Percentiles rank a stretch among this genome's conserved stretches.
Conservation (phyloP, 2,113 vertebrate species). For the Charadrius vociferus region DNA sequence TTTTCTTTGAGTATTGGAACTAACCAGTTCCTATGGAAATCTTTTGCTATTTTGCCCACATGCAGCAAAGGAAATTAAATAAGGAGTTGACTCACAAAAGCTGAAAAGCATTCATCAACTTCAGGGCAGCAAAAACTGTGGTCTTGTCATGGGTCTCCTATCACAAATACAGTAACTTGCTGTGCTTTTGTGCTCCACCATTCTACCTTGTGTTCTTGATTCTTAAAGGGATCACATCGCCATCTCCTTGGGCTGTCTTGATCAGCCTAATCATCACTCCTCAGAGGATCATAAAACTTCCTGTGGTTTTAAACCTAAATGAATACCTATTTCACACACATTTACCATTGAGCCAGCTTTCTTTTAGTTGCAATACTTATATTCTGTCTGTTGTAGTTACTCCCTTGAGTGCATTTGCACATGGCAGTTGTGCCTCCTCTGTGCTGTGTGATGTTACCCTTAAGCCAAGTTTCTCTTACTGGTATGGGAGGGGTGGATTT, state of each 20-base stretch:
- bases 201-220: not conserved
- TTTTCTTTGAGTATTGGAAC: conserved; percentile 21
- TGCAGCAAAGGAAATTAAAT: conserved; percentile 66
- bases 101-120: conserved; percentile 66
- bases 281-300: not conserved
- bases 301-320: not conserved
- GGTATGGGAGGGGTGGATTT: not conserved
- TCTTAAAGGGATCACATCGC: not conserved
- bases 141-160: conserved; percentile 59
- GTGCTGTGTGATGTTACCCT: not conserved
- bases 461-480: not conserved
- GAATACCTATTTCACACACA: not conserved
- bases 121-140: conserved; percentile 51
- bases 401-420: not conserved
- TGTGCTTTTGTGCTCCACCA: not conserved
- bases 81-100: conserved; percentile 60
- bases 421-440: not conserved
- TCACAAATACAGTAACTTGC: not conserved
- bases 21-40: conserved; percentile 41
- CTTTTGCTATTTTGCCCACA: conserved; percentile 16
- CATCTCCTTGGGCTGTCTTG: not conserved
- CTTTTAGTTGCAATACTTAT: not conserved
- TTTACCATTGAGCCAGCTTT: not conserved
- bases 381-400: not conserved
- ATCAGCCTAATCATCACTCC: not conserved